phyloP scores from a whole-genome alignment of 1,140 invertebrate species.

The Pogonognathellus flavescens region DNA sequence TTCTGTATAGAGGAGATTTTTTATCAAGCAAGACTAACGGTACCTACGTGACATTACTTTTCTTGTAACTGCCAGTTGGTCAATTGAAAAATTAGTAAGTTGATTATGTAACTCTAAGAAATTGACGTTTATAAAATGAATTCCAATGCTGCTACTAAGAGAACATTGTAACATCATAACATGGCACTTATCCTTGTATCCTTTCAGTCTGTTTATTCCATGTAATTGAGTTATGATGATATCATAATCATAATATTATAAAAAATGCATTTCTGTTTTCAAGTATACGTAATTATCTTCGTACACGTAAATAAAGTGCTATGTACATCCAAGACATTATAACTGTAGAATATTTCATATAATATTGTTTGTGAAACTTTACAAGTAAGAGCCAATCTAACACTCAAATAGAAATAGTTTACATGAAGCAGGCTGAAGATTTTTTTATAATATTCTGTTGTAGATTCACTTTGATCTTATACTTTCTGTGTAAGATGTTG shows the following conservation, averaged over 20 bases:
- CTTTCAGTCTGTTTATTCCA: constrained; percentile 9
- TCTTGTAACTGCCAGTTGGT: too few species aligned
- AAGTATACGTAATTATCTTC: background rate
- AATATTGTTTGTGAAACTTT: too few species aligned
- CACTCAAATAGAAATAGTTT: too few species aligned
- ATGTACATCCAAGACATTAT: background rate
- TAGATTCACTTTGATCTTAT: constrained; percentile 9
- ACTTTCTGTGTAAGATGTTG: background rate
- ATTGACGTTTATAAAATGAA: background rate
- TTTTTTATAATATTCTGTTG: constrained; percentile 12
- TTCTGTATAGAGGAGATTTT: too few species aligned
- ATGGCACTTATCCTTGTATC: background rate
- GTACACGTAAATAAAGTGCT: too few species aligned
- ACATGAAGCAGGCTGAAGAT: background rate
- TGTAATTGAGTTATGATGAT: constrained; percentile 21
- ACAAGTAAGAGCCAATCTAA: too few species aligned
- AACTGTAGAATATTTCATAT: too few species aligned
- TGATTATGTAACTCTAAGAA: too few species aligned
- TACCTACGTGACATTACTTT: too few species aligned
- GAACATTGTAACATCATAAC: background rate
- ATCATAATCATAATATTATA: background rate
- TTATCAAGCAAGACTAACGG: too few species aligned
- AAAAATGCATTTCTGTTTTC: background rate
- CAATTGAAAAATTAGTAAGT: too few species aligned
- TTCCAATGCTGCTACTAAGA: background rate